Conservation (phyloP, 1,140 invertebrate species). For the Ceratosolen fusciceps region DNA sequence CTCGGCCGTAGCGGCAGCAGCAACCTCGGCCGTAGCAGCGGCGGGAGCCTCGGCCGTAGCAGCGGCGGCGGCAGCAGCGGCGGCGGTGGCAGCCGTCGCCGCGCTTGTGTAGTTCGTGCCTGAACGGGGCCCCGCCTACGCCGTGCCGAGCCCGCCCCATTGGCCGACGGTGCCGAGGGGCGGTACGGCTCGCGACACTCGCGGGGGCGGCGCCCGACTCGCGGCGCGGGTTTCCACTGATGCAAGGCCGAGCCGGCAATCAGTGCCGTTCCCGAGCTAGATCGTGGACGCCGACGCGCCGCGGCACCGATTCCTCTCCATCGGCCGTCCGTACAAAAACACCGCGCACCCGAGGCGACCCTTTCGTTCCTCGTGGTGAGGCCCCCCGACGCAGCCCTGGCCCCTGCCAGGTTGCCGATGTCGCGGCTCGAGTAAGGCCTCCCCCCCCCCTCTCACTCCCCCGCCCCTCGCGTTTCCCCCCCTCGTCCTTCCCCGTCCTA, state of each 20-base stretch:
- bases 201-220: constrained; percentile 60
- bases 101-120: constrained; percentile 53
- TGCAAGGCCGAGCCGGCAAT: constrained; percentile 63
- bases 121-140: constrained; percentile 54
- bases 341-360: background rate
- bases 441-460: no score
- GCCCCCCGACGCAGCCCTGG: background rate
- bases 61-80: background rate
- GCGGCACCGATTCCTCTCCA: background rate
- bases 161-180: constrained; percentile 54
- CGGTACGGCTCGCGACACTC: constrained; percentile 30
- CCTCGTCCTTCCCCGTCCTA: no score
- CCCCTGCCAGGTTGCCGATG: background rate
- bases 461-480: no score
- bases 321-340: background rate
- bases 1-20: no score
- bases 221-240: constrained; percentile 53
- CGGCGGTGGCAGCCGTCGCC: constrained; percentile 52
- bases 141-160: background rate
- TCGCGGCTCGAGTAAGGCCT: background rate
- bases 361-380: constrained; percentile 19
- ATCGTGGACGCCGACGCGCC: constrained; percentile 49
- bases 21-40: background rate
- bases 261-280: constrained; percentile 69
- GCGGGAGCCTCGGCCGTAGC: background rate